Percentiles rank a stretch among this genome's conserved stretches.
phyloP scores from a whole-genome alignment of 2,113 vertebrate species.

The Brachyhypopomus gauderio region DNA sequence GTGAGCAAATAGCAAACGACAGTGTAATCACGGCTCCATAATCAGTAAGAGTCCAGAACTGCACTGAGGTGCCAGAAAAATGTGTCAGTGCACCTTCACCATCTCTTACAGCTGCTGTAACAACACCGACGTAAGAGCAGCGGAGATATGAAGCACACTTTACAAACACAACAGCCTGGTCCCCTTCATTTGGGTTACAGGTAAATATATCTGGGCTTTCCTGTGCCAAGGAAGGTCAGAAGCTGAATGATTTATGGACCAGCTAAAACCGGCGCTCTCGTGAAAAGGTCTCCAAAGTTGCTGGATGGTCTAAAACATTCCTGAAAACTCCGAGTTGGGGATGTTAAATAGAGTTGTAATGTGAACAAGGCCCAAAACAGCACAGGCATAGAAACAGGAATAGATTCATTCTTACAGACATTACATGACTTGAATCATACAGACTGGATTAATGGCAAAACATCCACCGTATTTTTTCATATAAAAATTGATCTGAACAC shows the following conservation, averaged over 20 bases:
- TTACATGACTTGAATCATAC: not conserved
- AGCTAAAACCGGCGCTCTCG: slow-evolving; percentile 33
- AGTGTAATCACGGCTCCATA: too few relatives aligned
- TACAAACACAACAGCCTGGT: not conserved
- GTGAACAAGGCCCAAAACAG: slow-evolving; percentile 20
- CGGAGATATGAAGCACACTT: too few relatives aligned
- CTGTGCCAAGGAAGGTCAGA: not conserved
- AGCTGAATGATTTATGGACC: slow-evolving; percentile 45
- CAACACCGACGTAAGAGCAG: too few relatives aligned
- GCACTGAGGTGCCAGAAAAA: too few relatives aligned
- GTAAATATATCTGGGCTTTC: slow-evolving; percentile 22
- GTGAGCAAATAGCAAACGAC: too few relatives aligned
- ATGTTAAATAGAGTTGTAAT: slow-evolving; percentile 46
- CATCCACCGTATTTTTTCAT: not conserved
- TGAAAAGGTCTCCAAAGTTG: slow-evolving; percentile 26
- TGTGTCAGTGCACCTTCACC: too few relatives aligned
- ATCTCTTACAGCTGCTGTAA: too few relatives aligned
- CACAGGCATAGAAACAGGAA: slow-evolving; percentile 3
- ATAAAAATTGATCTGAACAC: not conserved
- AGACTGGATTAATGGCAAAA: not conserved
- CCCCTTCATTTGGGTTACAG: slow-evolving; percentile 30
- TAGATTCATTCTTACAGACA: not conserved
- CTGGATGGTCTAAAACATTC: slow-evolving; percentile 48
- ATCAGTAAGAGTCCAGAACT: too few relatives aligned
- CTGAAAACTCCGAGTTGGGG: slow-evolving; percentile 29